A percentile compares a stretch with the other conserved stretches of the same genome.
Conservation (phyloP, 2,113 vertebrate genomes). For the Anas platyrhynchos region DNA sequence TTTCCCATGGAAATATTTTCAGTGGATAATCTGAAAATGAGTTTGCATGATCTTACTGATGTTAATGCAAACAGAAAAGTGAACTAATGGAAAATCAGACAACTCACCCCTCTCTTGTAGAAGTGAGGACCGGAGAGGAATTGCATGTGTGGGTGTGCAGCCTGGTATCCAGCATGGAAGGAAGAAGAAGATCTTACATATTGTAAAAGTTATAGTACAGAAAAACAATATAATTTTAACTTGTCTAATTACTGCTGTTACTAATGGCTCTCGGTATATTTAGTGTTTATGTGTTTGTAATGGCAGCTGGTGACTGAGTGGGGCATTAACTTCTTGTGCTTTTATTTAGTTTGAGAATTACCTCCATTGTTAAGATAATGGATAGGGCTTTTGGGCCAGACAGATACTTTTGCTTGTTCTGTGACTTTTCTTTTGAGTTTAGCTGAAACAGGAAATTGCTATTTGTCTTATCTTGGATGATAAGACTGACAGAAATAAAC, state of each 20-base stretch:
- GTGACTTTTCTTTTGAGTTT: not conserved
- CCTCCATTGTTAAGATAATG: not conserved
- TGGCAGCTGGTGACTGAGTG: not conserved
- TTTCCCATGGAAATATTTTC: not conserved
- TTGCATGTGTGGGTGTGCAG: not conserved
- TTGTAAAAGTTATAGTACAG: not conserved
- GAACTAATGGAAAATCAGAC: not conserved
- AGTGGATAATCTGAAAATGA: not conserved
- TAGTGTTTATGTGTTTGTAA: not conserved
- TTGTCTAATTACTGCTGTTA: not conserved
- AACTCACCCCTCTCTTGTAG: not conserved
- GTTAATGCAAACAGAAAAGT: not conserved
- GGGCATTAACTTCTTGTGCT: not conserved
- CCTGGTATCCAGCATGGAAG: not conserved
- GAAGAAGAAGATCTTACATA: not conserved
- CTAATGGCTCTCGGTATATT: not conserved
- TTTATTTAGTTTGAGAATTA: not conserved
- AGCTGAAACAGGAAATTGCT: not conserved
- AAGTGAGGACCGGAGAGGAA: not conserved
- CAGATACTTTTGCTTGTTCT: not conserved
- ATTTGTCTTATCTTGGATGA: not conserved
- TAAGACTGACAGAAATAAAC: not conserved
- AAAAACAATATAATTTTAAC: not conserved
- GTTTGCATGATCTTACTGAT: not conserved
- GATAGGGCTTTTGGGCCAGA: not conserved